Evolutionary conservation across 2,888 invertebrate genomes (phyloP), one percentile per base, ranked within the genome.

Genomic region (Mechanitis mazaeus): DNA sequence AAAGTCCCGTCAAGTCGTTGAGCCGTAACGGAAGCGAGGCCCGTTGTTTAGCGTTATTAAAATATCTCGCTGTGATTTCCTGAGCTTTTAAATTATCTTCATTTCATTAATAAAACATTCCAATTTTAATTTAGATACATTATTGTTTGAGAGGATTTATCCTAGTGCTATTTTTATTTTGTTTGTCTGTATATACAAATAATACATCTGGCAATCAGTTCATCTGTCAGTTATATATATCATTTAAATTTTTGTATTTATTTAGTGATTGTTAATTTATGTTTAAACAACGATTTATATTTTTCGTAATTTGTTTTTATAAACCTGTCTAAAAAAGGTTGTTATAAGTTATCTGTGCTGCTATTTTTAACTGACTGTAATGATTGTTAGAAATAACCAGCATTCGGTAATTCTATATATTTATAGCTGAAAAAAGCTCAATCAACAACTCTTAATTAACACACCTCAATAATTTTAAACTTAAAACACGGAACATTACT

Each of bases 1-100:
- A 50, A 50, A 2, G 7, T 7, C 50, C 50, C 0, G 4, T 60
- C 58, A 55, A 20, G 46, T 45, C 33, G 58, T 61, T 9, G 9
- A 11, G 38, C 57, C 66, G 60, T 67, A 57, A 71, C 86, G 78
- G 80, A 83, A 78, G 71, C 75, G 72, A 83, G 80, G 79, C 73
- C 79, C 78, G 80, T 76, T 82, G 80, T 77, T 81, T 80, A 76
- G 77, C 79, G 73, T 84, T 85, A 86, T 86, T 85, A 84, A 83
- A 86, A 81, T 81, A 77, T 80, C 75, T 77, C 70, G 71, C 70
- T 70, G 75, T 71, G 72, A 69, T 66, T 67, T 70, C 68, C 67
- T 68, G 63, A 66, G 63, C 58, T 64, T 64, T 59, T 56, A 58
- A 63, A 63, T 69, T 66, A 65, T 64, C 54, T 63, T 56, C 53